Percentiles rank a stretch among this genome's conserved stretches.
These are phyloP conservation scores for Maniola hyperantus DNA, from an alignment of 2,888 invertebrate genomes.

Conservation along the genomic window DNA sequence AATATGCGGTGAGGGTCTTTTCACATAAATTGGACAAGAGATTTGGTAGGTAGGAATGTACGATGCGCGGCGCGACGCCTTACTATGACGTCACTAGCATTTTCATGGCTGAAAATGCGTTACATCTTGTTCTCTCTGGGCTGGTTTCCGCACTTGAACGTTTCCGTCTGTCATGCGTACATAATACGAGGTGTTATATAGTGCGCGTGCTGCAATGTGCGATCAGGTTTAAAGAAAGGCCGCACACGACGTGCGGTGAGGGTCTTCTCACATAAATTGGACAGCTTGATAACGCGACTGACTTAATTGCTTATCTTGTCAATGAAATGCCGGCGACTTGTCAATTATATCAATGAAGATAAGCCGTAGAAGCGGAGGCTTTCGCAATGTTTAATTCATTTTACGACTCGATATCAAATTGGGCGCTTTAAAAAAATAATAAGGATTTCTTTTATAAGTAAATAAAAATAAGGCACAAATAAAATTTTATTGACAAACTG, in stretches of 20 bases:
- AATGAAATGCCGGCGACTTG: constrained; percentile 26
- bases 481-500: not conserved
- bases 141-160: too few species aligned
- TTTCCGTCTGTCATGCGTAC: too few species aligned
- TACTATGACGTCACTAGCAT: too few species aligned
- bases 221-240: constrained; percentile 29
- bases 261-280: constrained; percentile 34
- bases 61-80: too few species aligned
- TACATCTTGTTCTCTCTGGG: too few species aligned
- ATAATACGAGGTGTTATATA: too few species aligned
- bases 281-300: constrained; percentile 23
- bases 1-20: too few species aligned
- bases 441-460: constrained; percentile 5
- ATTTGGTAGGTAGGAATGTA: too few species aligned
- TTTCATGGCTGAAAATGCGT: not conserved
- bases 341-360: constrained; percentile 30
- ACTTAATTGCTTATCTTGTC: constrained; percentile 34
- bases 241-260: constrained; percentile 29
- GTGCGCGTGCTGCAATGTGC: not conserved
- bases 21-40: too few species aligned
- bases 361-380: constrained; percentile 13
- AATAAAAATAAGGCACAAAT: not conserved
- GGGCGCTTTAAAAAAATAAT: not conserved
- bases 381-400: constrained; percentile 21
- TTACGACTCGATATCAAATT: constrained; percentile 1